These are phyloP conservation scores for Drosophila murphyi DNA, from an alignment of 1,140 invertebrate genomes.

Conservation along the genomic window DNA sequence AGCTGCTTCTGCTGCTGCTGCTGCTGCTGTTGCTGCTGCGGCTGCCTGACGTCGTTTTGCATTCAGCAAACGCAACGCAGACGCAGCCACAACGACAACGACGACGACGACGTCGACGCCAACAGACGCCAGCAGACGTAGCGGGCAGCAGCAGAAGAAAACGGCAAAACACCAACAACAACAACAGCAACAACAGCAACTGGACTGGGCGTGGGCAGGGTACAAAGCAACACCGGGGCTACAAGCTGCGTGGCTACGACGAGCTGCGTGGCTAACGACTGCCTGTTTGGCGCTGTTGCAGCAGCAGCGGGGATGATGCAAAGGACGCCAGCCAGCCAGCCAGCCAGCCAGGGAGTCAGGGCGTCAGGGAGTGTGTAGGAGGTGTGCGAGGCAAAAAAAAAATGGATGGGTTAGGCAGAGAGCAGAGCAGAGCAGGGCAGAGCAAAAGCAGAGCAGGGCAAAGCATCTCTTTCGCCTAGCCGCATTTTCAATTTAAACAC, in stretches of 20 bases:
- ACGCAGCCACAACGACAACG: constrained; percentile 9
- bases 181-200: constrained; percentile 29
- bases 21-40: constrained; percentile 14
- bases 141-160: constrained; percentile 51
- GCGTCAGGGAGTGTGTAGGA: not conserved
- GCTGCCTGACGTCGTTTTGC: constrained; percentile 41
- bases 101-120: constrained; percentile 1
- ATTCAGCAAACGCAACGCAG: constrained; percentile 35
- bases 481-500: constrained; percentile 75
- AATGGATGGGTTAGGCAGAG: constrained; percentile 25
- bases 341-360: no score
- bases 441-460: constrained; percentile 9
- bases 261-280: not conserved
- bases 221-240: constrained; percentile 4
- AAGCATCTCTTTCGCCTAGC: constrained; percentile 44
- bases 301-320: not conserved
- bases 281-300: no score
- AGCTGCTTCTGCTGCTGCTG: constrained; percentile 19
- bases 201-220: constrained; percentile 31
- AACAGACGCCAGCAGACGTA: constrained; percentile 34
- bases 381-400: not conserved
- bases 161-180: constrained; percentile 40
- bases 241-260: not conserved
- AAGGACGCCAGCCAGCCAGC: no score
- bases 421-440: constrained; percentile 13